Evolutionary conservation across 2,113 vertebrate species (phyloP).

Genomic region (Eclectus roratus): DNA sequence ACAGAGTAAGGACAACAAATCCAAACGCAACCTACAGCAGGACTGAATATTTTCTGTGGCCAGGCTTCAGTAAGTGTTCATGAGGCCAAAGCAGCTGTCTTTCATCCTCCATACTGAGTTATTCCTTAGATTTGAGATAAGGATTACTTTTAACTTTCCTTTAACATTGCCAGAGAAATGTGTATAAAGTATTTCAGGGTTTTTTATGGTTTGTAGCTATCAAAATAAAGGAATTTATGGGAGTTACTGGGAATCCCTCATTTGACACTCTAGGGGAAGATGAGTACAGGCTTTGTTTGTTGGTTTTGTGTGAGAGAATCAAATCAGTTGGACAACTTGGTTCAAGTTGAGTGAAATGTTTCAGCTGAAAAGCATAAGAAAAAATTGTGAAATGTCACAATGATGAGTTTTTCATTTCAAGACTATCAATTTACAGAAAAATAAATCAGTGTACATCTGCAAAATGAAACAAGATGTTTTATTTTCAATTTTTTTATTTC

Average conservation of each 20-base stretch:
- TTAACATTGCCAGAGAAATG: background rate
- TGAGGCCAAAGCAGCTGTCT: background rate
- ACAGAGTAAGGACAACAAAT: accelerated
- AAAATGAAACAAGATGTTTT: background rate
- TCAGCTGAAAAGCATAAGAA: background rate
- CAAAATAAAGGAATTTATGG: background rate
- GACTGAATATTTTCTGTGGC: background rate
- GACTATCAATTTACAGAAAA: background rate
- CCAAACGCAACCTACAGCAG: background rate
- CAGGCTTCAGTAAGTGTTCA: background rate
- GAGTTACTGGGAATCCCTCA: background rate
- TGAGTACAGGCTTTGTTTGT: background rate
- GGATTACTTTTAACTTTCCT: background rate
- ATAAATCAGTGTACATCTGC: background rate
- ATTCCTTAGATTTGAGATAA: background rate
- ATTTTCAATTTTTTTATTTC: background rate
- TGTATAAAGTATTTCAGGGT: background rate
- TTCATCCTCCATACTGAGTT: background rate
- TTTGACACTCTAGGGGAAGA: background rate
- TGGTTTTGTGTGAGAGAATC: background rate
- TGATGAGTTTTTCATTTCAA: background rate
- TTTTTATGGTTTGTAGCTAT: background rate
- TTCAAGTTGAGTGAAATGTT: background rate
- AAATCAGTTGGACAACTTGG: background rate
- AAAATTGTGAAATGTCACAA: background rate